Percentiles rank a stretch among this genome's conserved stretches.
Conservation (phyloP, 2,888 invertebrate genomes). For the Mongoloraphidia duomilia region DNA sequence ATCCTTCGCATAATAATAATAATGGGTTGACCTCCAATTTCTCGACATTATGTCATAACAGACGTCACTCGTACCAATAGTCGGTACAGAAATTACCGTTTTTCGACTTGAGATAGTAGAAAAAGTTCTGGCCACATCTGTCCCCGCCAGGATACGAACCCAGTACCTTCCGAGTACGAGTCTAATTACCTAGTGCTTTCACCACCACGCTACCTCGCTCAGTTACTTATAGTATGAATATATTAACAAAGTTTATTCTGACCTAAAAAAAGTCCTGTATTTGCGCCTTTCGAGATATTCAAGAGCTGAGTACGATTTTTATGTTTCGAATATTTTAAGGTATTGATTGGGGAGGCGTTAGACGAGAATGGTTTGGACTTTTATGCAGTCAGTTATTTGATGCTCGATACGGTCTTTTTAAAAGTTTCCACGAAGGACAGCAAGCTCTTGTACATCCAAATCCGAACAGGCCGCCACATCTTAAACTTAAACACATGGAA, state of each 20-base stretch:
- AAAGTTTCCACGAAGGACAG: slow-evolving; percentile 70
- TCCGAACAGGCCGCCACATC: slow-evolving; percentile 54
- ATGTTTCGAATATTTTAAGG: slow-evolving; percentile 35
- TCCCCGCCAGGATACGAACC: too few species aligned
- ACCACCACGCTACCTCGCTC: background rate
- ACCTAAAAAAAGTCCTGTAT: background rate
- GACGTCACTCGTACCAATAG: too few species aligned
- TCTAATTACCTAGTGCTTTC: background rate
- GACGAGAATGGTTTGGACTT: slow-evolving; percentile 89
- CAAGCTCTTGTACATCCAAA: slow-evolving; percentile 86
- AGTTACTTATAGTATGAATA: background rate
- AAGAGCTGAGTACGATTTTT: background rate
- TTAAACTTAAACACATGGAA: slow-evolving; percentile 81
- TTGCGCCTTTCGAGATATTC: background rate
- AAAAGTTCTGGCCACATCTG: too few species aligned
- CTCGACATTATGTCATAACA: too few species aligned
- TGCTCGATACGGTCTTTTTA: slow-evolving; percentile 67
- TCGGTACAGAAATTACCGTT: too few species aligned
- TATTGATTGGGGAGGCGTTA: slow-evolving; percentile 86
- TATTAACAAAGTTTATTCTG: background rate
- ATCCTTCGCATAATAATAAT: too few species aligned
- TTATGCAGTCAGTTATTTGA: slow-evolving; percentile 81
- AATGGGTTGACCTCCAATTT: too few species aligned
- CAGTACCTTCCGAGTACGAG: too few species aligned
- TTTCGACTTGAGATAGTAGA: too few species aligned